phyloP scores from a whole-genome alignment of 2,888 invertebrate genomes.

The Torymus auratus region DNA sequence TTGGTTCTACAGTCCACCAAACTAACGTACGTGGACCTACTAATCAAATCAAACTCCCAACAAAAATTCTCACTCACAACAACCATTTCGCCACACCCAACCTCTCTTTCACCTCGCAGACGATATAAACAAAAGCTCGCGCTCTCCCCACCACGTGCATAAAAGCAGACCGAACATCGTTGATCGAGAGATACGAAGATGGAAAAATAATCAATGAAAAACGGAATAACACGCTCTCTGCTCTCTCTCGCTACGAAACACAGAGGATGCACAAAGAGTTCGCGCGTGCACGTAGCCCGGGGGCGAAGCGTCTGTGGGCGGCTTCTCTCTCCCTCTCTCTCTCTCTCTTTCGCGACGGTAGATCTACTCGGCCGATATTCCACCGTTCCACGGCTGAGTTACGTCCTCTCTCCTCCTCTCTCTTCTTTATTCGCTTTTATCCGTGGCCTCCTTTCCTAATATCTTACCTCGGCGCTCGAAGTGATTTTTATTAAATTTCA shows the following conservation, averaged over 20 bases:
- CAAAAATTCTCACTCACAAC: too few relatives aligned
- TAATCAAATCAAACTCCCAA: too few relatives aligned
- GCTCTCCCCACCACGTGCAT: not conserved
- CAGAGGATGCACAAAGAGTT: too few relatives aligned
- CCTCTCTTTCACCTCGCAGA: too few relatives aligned
- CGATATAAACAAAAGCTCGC: too few relatives aligned
- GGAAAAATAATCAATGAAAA: constrained; percentile 54
- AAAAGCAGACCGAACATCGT: constrained; percentile 31
- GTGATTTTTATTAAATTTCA: constrained; percentile 12
- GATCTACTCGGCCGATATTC: constrained; percentile 69
- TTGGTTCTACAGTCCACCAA: too few relatives aligned
- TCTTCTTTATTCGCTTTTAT: constrained; percentile 42
- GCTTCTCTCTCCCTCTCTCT: constrained; percentile 58
- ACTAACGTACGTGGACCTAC: too few relatives aligned
- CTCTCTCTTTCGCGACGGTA: constrained; percentile 64
- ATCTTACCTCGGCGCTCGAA: constrained; percentile 36
- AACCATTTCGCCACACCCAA: too few relatives aligned
- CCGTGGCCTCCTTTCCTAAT: constrained; percentile 35
- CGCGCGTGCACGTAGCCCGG: constrained; percentile 30
- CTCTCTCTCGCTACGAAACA: too few relatives aligned
- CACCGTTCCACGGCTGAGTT: constrained; percentile 64
- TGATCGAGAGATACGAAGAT: constrained; percentile 37
- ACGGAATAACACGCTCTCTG: constrained; percentile 35
- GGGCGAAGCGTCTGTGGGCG: constrained; percentile 62
- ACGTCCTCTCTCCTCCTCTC: constrained; percentile 60